Percentiles rank a stretch among this genome's conserved stretches.
These are phyloP conservation scores for Diachasma alloeum DNA, from an alignment of 1,140 invertebrate genomes.

Conservation along the genomic window DNA sequence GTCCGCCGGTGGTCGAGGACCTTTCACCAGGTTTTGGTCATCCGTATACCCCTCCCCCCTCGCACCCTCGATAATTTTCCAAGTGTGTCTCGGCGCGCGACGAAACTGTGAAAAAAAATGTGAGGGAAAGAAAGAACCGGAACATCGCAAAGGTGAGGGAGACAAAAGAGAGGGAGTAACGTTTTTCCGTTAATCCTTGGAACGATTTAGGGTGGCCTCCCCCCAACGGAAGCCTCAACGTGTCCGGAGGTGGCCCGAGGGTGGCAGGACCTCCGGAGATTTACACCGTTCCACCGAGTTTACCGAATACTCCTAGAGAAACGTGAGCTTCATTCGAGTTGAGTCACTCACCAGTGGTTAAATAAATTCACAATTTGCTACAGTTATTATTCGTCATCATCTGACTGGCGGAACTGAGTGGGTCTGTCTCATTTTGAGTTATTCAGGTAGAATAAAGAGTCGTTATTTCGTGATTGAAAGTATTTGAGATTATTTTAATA, in stretches of 20 bases:
- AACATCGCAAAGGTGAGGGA: background rate
- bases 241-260: background rate
- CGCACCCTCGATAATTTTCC: background rate
- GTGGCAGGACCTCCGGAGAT: conserved; percentile 44
- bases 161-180: background rate
- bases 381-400: conserved; percentile 60
- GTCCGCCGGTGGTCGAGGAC: conserved; percentile 15
- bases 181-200: conserved; percentile 11
- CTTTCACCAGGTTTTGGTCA: background rate
- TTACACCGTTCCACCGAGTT: conserved; percentile 53
- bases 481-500: too few relatives aligned
- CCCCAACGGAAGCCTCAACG: background rate
- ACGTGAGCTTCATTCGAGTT: background rate
- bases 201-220: conserved; percentile 1
- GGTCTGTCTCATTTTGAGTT: too few relatives aligned
- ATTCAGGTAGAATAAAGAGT: too few relatives aligned
- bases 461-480: background rate
- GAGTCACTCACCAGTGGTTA: conserved; percentile 3
- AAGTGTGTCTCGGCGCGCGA: background rate
- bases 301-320: background rate
- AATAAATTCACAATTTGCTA: conserved; percentile 51
- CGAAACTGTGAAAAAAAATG: background rate
- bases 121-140: background rate
- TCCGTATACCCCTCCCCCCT: too few relatives aligned
- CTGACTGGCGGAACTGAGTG: conserved; percentile 46